Evolutionary conservation across 2,888 invertebrate species (phyloP).

Genomic region (Microctonus brassicae): DNA sequence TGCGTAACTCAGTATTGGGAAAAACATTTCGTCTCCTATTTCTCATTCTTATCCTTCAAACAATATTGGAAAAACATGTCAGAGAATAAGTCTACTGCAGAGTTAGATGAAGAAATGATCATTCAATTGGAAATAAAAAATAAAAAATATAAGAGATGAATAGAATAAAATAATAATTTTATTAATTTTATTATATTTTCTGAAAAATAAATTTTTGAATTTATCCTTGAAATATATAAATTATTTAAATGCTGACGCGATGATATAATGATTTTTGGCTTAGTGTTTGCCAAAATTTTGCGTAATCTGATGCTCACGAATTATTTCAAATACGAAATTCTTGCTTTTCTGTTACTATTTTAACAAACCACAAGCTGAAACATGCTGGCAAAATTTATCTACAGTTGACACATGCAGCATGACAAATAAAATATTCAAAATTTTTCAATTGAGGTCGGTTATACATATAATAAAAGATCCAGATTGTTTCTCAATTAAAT

Average conservation of each 20-base stretch:
- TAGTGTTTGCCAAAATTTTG: constrained; percentile 2
- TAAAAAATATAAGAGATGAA: background rate
- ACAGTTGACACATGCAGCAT: background rate
- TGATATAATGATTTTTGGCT: constrained; percentile 14
- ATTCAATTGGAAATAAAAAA: background rate
- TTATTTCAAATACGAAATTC: constrained; percentile 5
- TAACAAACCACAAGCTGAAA: background rate
- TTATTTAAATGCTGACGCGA: background rate
- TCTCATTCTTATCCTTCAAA: constrained; percentile 3
- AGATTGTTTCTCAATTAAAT: background rate
- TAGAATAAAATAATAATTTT: too few species aligned
- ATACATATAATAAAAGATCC: background rate
- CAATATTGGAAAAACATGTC: constrained; percentile 8
- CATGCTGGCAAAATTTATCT: background rate
- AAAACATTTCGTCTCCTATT: constrained; percentile 14
- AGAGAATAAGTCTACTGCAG: background rate
- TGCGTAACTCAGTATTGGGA: constrained; percentile 2
- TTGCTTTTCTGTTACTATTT: constrained; percentile 16
- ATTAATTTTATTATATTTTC: too few species aligned
- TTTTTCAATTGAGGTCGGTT: background rate
- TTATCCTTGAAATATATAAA: constrained; percentile 1
- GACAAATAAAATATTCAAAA: background rate
- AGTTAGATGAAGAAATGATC: background rate
- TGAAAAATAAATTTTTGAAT: background rate
- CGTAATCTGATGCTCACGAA: constrained; percentile 22